These are phyloP conservation scores for Sebastes hubbsi DNA, from an alignment of 2,797 vertebrate genomes.

Conservation along the genomic window DNA sequence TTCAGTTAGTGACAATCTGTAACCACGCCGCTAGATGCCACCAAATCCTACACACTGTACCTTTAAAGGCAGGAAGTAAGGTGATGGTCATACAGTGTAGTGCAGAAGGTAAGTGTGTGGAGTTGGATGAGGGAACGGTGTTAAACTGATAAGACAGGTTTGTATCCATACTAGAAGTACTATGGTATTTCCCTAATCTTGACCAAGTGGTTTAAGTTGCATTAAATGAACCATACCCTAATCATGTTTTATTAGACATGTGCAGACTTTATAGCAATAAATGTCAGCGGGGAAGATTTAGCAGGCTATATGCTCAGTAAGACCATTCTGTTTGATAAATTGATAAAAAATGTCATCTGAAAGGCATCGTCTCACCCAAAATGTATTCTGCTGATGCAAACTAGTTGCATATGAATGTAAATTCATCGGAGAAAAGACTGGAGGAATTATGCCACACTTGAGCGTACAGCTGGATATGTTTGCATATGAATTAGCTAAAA, in stretches of 20 bases:
- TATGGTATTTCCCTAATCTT: background rate
- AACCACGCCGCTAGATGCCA: background rate
- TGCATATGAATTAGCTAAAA: constrained; percentile 40
- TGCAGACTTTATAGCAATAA: background rate
- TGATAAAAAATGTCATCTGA: constrained; percentile 3
- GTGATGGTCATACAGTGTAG: background rate
- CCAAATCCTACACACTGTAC: background rate
- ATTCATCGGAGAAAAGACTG: constrained; percentile 18
- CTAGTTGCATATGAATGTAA: constrained; percentile 27
- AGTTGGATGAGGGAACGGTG: background rate
- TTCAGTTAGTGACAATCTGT: background rate
- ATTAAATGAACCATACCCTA: background rate
- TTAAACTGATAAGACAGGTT: background rate
- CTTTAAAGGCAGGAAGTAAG: background rate
- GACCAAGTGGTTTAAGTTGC: background rate
- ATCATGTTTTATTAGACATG: background rate
- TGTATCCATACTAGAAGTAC: background rate
- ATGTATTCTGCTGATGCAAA: constrained; percentile 20
- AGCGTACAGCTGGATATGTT: constrained; percentile 51
- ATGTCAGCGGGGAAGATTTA: background rate
- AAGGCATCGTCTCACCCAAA: constrained; percentile 10
- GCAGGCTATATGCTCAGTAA: background rate
- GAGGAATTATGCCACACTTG: constrained; percentile 11
- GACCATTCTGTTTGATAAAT: background rate
- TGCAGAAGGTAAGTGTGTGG: background rate